Evolutionary conservation across 2,888 invertebrate genomes (phyloP).

Genomic region (Stegana nigrithorax): DNA sequence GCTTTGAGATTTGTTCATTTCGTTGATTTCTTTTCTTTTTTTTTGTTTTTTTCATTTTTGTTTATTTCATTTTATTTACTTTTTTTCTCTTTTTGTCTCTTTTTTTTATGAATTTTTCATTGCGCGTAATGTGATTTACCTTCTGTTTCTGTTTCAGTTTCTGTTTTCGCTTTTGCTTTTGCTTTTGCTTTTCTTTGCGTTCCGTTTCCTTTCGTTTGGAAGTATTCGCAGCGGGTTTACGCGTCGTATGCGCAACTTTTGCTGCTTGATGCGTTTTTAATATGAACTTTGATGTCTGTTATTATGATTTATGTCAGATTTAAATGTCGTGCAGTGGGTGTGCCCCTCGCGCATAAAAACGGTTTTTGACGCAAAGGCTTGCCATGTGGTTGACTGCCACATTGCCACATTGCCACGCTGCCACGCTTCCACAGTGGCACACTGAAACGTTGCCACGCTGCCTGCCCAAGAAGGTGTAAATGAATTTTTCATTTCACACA

Average conservation of each 20-base stretch:
- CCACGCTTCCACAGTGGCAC: no score
- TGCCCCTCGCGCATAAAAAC: no score
- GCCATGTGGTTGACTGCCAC: no score
- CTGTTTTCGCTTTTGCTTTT: background rate
- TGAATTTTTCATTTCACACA: no score
- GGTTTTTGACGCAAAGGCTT: no score
- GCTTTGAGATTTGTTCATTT: conserved; percentile 14
- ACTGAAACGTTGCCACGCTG: no score
- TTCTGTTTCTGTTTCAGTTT: background rate
- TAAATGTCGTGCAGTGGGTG: background rate
- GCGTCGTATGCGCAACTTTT: background rate
- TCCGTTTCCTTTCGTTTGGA: no score
- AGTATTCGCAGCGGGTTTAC: no score
- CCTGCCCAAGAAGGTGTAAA: no score
- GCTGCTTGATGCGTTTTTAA: background rate
- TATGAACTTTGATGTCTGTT: background rate
- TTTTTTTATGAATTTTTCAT: conserved; percentile 36
- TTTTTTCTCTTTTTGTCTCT: background rate
- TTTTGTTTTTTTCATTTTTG: conserved; percentile 19
- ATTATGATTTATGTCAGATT: conserved; percentile 6
- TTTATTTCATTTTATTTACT: conserved; percentile 13
- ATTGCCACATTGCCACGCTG: no score
- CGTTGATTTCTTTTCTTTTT: conserved; percentile 18
- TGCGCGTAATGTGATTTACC: conserved; percentile 29
- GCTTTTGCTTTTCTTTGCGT: background rate